These are phyloP conservation scores for Serrognathus titanus DNA, from an alignment of 2,888 invertebrate genomes.

Conservation along the genomic window DNA sequence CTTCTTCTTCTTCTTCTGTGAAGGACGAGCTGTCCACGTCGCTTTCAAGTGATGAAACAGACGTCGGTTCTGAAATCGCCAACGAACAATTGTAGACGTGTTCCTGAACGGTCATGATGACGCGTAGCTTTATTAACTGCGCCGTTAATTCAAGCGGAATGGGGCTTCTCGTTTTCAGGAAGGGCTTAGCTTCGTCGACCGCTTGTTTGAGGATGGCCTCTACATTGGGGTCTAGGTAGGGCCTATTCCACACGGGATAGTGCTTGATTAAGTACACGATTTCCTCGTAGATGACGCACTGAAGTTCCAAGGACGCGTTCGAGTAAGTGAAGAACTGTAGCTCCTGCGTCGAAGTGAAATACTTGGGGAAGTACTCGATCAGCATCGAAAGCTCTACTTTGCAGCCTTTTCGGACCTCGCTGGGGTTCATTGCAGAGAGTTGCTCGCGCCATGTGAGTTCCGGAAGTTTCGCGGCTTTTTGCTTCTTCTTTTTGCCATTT, in stretches of 20 bases:
- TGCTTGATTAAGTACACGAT: constrained; percentile 15
- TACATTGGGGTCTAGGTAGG: constrained; percentile 7
- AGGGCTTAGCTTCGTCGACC: constrained; percentile 7
- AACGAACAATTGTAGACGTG: constrained; percentile 3
- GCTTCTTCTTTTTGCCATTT: background rate
- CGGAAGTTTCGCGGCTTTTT: background rate
- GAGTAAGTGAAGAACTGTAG: constrained; percentile 9
- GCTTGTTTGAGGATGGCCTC: constrained; percentile 9
- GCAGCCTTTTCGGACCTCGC: constrained; percentile 1
- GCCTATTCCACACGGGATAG: constrained; percentile 16
- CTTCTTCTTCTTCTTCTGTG: too few species aligned
- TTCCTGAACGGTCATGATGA: constrained; percentile 9
- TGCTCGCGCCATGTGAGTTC: background rate
- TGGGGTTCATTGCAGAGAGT: background rate
- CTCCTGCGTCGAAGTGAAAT: constrained; percentile 8
- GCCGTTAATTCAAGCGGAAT: constrained; percentile 15
- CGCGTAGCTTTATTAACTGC: constrained; percentile 11
- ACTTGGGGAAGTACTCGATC: constrained; percentile 10
- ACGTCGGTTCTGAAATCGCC: too few species aligned
- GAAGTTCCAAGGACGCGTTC: background rate
- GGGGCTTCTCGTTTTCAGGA: constrained; percentile 6
- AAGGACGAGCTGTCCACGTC: too few species aligned
- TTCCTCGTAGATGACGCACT: constrained; percentile 17
- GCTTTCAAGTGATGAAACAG: too few species aligned
- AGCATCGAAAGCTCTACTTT: constrained; percentile 6